These are phyloP conservation scores for Eremobia ochroleuca DNA, from an alignment of 2,888 invertebrate genomes.

Conservation along the genomic window DNA sequence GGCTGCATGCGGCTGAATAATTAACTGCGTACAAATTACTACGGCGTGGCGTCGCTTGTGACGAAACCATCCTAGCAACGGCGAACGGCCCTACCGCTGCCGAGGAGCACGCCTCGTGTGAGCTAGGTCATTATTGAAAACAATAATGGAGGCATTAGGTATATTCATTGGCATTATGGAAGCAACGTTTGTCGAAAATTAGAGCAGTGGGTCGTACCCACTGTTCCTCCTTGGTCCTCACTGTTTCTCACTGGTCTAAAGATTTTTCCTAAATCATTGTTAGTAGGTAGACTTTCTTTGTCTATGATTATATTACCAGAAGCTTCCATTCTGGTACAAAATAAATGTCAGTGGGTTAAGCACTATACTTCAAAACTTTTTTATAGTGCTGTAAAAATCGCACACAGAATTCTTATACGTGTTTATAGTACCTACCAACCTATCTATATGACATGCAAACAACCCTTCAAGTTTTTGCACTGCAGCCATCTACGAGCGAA, in stretches of 20 bases:
- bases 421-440: not conserved
- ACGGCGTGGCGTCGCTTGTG: slow-evolving; percentile 61
- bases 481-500: slow-evolving; percentile 37
- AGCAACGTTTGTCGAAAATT: not conserved
- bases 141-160: slow-evolving; percentile 24
- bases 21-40: slow-evolving; percentile 79
- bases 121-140: slow-evolving; percentile 49
- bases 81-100: slow-evolving; percentile 36
- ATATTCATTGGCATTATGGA: not conserved
- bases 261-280: too few relatives aligned
- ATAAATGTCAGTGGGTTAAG: not conserved
- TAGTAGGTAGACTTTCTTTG: not conserved
- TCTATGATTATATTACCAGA: slow-evolving; percentile 14
- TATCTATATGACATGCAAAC: slow-evolving; percentile 7
- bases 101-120: slow-evolving; percentile 50
- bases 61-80: too few relatives aligned
- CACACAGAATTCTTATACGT: not conserved
- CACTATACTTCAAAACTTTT: slow-evolving; percentile 35
- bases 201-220: not conserved
- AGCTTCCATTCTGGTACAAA: not conserved
- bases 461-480: slow-evolving; percentile 20
- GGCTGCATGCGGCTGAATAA: slow-evolving; percentile 84
- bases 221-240: too few relatives aligned
- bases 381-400: slow-evolving; percentile 24
- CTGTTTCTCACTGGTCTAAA: too few relatives aligned